phyloP scores from a whole-genome alignment of 1,140 invertebrate genomes.

The Ptiloglossa arizonensis region DNA sequence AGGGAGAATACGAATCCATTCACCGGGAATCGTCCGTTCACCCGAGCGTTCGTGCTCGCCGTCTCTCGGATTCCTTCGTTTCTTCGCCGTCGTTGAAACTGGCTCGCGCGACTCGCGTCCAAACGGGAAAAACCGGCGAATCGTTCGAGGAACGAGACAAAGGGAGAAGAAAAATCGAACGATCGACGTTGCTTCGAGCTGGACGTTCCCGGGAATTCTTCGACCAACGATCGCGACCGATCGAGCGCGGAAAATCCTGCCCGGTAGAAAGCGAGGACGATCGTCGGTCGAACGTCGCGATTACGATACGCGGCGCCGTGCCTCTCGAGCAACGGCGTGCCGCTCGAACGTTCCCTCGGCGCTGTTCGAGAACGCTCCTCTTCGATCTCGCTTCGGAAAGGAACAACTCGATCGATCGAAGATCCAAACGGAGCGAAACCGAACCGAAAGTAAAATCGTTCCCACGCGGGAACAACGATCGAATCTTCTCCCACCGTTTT shows the following conservation, averaged over 20 bases:
- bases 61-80: slow-evolving; percentile 52
- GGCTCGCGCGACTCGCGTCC: slow-evolving; percentile 21
- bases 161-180: not conserved
- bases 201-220: not conserved
- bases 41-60: slow-evolving; percentile 58
- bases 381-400: too few relatives aligned
- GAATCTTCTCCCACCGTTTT: too few relatives aligned
- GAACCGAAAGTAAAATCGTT: not conserved
- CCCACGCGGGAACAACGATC: not conserved
- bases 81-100: not conserved
- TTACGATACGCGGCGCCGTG: slow-evolving; percentile 34
- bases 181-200: not conserved
- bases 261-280: slow-evolving; percentile 59
- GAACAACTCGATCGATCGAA: not conserved
- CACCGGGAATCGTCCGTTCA: slow-evolving; percentile 66
- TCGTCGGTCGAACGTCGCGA: slow-evolving; percentile 65
- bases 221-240: not conserved
- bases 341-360: not conserved
- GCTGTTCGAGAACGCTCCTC: not conserved
- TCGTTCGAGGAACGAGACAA: not conserved
- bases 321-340: not conserved
- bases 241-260: not conserved
- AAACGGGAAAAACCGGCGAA: slow-evolving; percentile 1
- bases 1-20: slow-evolving; percentile 72
- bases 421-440: not conserved